Evolutionary conservation across 2,113 vertebrate species (phyloP).

Genomic region (Macrotus californicus): DNA sequence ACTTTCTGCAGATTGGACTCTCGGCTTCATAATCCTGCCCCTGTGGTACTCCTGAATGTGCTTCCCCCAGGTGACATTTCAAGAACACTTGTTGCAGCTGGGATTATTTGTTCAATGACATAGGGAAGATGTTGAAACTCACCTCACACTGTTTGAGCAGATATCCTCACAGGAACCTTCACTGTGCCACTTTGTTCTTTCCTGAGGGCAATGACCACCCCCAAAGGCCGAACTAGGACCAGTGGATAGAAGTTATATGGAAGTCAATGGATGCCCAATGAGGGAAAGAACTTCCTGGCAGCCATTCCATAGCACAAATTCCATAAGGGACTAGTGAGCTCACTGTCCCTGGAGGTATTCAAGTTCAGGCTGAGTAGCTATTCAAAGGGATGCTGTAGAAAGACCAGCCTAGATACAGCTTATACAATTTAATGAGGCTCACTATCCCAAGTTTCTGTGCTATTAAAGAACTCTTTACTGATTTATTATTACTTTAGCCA

Average conservation of each 20-base stretch:
- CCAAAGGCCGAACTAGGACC: not conserved
- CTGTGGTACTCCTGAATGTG: not conserved
- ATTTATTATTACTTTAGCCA: slow-evolving; percentile 31
- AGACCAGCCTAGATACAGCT: not conserved
- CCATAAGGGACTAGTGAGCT: not conserved
- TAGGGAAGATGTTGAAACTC: not conserved
- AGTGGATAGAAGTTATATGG: not conserved
- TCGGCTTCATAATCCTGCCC: not conserved
- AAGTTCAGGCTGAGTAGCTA: not conserved
- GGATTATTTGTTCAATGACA: not conserved
- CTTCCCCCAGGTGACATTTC: not conserved
- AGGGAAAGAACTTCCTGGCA: not conserved
- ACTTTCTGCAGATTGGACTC: not conserved
- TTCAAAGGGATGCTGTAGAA: not conserved
- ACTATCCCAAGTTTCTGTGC: not conserved
- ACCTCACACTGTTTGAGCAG: not conserved
- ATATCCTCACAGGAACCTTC: not conserved
- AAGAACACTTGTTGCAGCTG: not conserved
- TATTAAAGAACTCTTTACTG: not conserved
- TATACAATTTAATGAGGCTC: not conserved
- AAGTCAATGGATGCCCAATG: not conserved
- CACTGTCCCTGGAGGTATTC: not conserved
- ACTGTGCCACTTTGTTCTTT: not conserved
- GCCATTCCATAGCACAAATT: not conserved
- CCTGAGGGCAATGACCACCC: not conserved